phyloP scores from a whole-genome alignment of 2,113 vertebrate species.

The Ondatra zibethicus region DNA sequence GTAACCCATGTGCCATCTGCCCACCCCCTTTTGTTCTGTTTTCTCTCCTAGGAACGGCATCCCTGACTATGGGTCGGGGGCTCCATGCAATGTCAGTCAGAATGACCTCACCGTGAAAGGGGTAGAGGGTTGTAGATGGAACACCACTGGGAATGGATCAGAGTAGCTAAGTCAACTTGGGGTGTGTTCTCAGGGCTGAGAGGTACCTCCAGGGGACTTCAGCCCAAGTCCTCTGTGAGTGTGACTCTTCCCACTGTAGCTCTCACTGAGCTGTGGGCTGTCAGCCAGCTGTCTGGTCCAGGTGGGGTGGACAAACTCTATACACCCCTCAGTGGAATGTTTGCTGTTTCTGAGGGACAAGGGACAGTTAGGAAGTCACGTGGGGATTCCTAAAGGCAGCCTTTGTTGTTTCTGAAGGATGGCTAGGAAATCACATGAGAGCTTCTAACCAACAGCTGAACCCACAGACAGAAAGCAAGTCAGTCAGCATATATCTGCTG shows the following conservation, averaged over 20 bases:
- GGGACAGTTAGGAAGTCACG: background rate
- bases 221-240: background rate
- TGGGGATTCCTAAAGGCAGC: no score
- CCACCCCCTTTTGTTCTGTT: rapidly evolving
- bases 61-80: rapidly evolving
- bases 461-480: background rate
- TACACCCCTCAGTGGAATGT: background rate
- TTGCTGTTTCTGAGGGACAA: rapidly evolving
- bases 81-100: rapidly evolving
- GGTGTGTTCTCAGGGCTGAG: background rate
- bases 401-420: no score
- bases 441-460: no score
- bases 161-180: background rate
- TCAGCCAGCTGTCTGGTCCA: rapidly evolving
- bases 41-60: rapidly evolving
- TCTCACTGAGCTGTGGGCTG: rapidly evolving
- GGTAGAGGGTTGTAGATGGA: no score
- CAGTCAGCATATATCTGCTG: background rate
- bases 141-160: no score
- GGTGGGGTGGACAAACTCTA: no score
- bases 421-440: background rate
- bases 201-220: no score
- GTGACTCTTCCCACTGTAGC: background rate
- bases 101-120: background rate
- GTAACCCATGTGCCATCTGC: background rate